phyloP scores from a whole-genome alignment of 2,113 vertebrate species.

The Hypocryptadius cinnamomeus region DNA sequence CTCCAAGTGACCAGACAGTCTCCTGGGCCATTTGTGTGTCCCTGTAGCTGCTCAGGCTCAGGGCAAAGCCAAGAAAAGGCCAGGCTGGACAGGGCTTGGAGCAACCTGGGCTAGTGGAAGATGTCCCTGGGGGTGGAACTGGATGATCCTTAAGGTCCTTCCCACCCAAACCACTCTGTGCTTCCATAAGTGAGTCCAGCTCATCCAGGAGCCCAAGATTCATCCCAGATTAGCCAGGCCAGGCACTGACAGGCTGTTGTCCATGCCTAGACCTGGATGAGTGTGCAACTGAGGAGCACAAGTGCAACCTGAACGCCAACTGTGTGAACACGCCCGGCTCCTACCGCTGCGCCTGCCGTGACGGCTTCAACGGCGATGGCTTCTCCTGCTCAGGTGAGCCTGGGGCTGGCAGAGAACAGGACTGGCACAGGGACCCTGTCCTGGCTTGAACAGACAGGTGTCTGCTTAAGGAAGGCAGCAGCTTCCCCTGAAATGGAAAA shows the following conservation, averaged over 20 bases:
- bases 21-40: neutral
- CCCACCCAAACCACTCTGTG: neutral
- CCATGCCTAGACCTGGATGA: conserved; percentile 81
- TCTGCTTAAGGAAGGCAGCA: neutral
- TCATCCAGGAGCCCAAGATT: neutral
- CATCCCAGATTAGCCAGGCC: neutral
- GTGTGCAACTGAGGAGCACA: conserved; percentile 80
- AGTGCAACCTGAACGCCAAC: conserved; percentile 83
- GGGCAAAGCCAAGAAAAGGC: neutral
- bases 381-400: conserved; percentile 84
- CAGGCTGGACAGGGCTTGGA: neutral
- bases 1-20: neutral
- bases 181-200: rapidly evolving
- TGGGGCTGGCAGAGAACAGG: rapidly evolving
- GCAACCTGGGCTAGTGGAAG: neutral
- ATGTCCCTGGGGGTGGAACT: neutral
- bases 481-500: neutral
- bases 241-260: neutral
- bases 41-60: neutral
- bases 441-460: neutral
- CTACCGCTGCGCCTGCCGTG: conserved; percentile 83
- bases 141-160: neutral
- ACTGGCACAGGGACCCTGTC: neutral
- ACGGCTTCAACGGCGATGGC: conserved; percentile 85
- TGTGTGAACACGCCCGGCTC: conserved; percentile 88